These are phyloP conservation scores for Tachyglossus aculeatus DNA, from an alignment of 2,797 vertebrate species.

Conservation along the genomic window DNA sequence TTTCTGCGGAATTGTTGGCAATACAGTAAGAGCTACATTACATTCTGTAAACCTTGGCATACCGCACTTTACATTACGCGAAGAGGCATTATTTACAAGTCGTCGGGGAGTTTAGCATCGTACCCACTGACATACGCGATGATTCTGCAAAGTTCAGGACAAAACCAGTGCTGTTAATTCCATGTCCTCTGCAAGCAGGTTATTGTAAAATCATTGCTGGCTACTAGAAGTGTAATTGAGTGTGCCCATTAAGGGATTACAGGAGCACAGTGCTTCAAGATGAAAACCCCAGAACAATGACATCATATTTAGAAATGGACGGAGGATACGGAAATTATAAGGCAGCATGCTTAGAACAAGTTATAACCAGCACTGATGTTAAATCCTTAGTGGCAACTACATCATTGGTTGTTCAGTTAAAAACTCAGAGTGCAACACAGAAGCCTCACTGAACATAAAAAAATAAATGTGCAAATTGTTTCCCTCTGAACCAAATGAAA, in stretches of 20 bases:
- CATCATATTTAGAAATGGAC: slow-evolving; percentile 59
- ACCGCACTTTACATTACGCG: slow-evolving; percentile 88
- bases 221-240: slow-evolving; percentile 68
- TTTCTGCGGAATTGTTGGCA: slow-evolving; percentile 84
- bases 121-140: slow-evolving; percentile 61
- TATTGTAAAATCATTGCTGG: slow-evolving; percentile 62
- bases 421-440: slow-evolving; percentile 85
- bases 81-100: slow-evolving; percentile 90
- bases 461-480: slow-evolving; percentile 95
- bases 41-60: slow-evolving; percentile 95
- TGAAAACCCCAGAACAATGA: slow-evolving; percentile 53
- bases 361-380: slow-evolving; percentile 78
- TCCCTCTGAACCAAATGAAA: slow-evolving; percentile 86
- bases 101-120: slow-evolving; percentile 69
- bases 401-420: slow-evolving; percentile 65
- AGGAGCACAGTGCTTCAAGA: slow-evolving; percentile 48
- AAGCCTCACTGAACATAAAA: slow-evolving; percentile 80
- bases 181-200: slow-evolving; percentile 70
- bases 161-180: slow-evolving; percentile 72
- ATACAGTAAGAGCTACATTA: slow-evolving; percentile 84
- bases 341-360: slow-evolving; percentile 84
- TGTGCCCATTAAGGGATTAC: slow-evolving; percentile 61
- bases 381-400: slow-evolving; percentile 70
- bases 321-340: slow-evolving; percentile 73
- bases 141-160: slow-evolving; percentile 81